phyloP scores from a whole-genome alignment of 1,140 invertebrate genomes.

The Globodera rostochiensis region DNA sequence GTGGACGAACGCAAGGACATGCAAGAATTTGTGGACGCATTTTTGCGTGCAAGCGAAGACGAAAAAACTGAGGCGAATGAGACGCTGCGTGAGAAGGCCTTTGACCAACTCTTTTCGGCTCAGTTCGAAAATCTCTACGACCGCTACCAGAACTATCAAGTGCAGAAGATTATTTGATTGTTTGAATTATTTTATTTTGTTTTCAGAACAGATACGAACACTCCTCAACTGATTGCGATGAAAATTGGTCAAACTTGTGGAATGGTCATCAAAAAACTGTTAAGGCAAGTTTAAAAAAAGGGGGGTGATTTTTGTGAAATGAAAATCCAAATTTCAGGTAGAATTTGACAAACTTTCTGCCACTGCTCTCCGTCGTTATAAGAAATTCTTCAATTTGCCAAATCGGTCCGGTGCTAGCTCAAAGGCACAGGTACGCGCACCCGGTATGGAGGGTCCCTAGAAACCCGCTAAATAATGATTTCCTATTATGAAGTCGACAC shows the following conservation, averaged over 20 bases:
- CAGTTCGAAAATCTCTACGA: constrained; percentile 11
- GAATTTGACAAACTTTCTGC: constrained; percentile 30
- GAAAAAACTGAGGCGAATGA: not conserved
- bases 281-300: not conserved
- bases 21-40: constrained; percentile 35
- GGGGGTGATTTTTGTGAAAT: not conserved
- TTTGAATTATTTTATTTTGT: not conserved
- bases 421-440: constrained; percentile 33
- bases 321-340: constrained; percentile 11
- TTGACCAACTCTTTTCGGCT: constrained; percentile 12
- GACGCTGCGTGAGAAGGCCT: constrained; percentile 9
- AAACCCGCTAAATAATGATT: not conserved
- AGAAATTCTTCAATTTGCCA: constrained; percentile 45
- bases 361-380: constrained; percentile 32
- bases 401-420: constrained; percentile 36
- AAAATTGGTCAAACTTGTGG: constrained; percentile 1
- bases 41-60: constrained; percentile 15
- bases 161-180: not conserved
- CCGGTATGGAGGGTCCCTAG: not conserved
- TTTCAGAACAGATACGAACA: not conserved
- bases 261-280: constrained; percentile 9
- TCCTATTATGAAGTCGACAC: too few species aligned
- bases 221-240: not conserved
- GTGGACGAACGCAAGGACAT: constrained; percentile 30
- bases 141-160: constrained; percentile 8